Evolutionary conservation across 2,113 vertebrate genomes (phyloP), one percentile per base, ranked within the genome.

Genomic region (Spea multiplicata): DNA sequence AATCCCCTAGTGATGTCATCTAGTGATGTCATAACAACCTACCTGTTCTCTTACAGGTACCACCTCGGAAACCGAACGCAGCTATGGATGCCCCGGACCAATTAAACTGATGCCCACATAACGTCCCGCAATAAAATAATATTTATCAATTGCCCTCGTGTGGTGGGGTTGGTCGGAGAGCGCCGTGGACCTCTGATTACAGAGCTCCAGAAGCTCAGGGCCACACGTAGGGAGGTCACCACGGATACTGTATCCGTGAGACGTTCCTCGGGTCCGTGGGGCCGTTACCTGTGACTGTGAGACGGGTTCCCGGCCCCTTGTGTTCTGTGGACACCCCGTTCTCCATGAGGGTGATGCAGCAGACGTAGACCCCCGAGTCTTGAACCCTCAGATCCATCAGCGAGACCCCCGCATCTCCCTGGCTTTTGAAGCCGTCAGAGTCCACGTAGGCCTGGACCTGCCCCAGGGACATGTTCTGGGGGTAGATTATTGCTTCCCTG

Each of bases 261-360:
- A 53, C 6, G 6, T 10, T 53, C 6, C 10, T 53, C 6, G 6
- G 6, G 10, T 53, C 6, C 10, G 50, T 6, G 50, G 64, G 30
- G 64, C 7, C 16, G 4, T 77, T 71, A 78, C 76, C 76, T 78
- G 9, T 17, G 1, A 78, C 67, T 4, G 17, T 78, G 16, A 78
- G 55, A 3, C 70, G 5, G 0, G 53, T 71, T 44, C 68, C 76
- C 0, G 2, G 3, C 52, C 47, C 68, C 16, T 55, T 47, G 69
- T 59, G 64, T 12, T 64, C 67, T 5, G n/a, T n/a, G 0, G 1
- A 0, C 4, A 3, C 9, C 2, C 75, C 66, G 3, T 6, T 9
- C 0, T 17, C 7, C 4, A n/a, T 46, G n/a, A 64, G 3, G 46
- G 45, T 71, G 13, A 78, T 59, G 5, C 13, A 65, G 4, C 76